Conservation (phyloP, 2,888 invertebrate genomes). For the Amblyteles armatorius region DNA sequence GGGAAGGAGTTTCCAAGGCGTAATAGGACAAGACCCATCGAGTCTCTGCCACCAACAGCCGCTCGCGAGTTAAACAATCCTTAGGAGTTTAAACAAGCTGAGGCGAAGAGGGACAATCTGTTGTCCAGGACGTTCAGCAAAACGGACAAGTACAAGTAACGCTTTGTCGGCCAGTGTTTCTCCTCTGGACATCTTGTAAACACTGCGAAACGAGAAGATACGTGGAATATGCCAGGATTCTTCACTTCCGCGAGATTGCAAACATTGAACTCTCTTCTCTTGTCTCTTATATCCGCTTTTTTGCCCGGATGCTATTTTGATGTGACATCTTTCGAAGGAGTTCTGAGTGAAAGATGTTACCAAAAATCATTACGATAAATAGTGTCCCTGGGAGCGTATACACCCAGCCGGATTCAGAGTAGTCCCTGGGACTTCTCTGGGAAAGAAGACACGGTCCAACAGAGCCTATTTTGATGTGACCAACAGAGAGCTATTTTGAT, state of each 20-base stretch:
- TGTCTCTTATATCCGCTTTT: neutral
- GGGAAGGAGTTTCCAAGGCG: constrained; percentile 35
- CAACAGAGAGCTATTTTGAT: too few species aligned
- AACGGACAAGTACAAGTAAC: constrained; percentile 6
- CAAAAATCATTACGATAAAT: neutral
- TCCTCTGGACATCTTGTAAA: neutral
- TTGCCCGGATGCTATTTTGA: too few species aligned
- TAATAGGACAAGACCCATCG: constrained; percentile 19
- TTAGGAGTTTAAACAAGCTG: constrained; percentile 80
- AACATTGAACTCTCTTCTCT: neutral
- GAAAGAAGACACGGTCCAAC: neutral
- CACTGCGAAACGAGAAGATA: neutral
- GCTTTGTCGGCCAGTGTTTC: neutral
- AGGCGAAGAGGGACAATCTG: constrained; percentile 31
- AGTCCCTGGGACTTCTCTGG: neutral
- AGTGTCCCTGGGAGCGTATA: neutral
- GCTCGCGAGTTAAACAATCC: constrained; percentile 82
- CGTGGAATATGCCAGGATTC: neutral
- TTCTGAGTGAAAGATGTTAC: too few species aligned
- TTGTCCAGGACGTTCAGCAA: constrained; percentile 7
- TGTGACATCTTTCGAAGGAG: too few species aligned
- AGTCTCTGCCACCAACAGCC: constrained; percentile 74
- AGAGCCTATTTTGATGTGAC: too few species aligned
- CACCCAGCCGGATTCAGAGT: neutral
- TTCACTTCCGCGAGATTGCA: neutral